Evolutionary conservation across 2,113 vertebrate genomes (phyloP).

Genomic region (Eidolon helvum): DNA sequence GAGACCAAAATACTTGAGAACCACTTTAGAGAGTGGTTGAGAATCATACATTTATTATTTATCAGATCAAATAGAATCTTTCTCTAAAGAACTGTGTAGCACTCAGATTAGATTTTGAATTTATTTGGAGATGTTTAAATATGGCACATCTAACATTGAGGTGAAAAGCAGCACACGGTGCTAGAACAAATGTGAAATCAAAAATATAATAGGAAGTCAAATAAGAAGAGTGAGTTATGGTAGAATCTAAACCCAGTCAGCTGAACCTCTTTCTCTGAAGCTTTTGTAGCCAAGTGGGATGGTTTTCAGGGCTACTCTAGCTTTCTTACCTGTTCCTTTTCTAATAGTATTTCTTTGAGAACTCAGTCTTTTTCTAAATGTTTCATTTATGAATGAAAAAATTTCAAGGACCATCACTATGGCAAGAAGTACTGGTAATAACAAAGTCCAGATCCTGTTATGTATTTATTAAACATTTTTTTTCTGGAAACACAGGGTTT

Average conservation of each 20-base stretch:
- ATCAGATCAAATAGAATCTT: not conserved
- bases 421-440: not conserved
- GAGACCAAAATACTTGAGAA: slow-evolving; percentile 38
- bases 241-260: not conserved
- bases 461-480: not conserved
- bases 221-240: not conserved
- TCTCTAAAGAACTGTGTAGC: not conserved
- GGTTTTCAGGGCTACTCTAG: not conserved
- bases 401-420: not conserved
- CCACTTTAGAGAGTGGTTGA: not conserved
- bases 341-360: not conserved
- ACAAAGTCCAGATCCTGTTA: not conserved
- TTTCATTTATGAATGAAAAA: slow-evolving; percentile 31
- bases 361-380: not conserved
- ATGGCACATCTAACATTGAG: not conserved
- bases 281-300: not conserved
- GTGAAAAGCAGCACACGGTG: not conserved
- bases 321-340: slow-evolving; percentile 1
- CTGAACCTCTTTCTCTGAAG: not conserved
- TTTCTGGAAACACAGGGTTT: not conserved
- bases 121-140: not conserved
- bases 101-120: not conserved
- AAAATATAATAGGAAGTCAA: not conserved
- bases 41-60: not conserved
- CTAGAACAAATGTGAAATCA: not conserved